Evolutionary conservation across 1,140 invertebrate species (phyloP).

Genomic region (Cephus cinctus): DNA sequence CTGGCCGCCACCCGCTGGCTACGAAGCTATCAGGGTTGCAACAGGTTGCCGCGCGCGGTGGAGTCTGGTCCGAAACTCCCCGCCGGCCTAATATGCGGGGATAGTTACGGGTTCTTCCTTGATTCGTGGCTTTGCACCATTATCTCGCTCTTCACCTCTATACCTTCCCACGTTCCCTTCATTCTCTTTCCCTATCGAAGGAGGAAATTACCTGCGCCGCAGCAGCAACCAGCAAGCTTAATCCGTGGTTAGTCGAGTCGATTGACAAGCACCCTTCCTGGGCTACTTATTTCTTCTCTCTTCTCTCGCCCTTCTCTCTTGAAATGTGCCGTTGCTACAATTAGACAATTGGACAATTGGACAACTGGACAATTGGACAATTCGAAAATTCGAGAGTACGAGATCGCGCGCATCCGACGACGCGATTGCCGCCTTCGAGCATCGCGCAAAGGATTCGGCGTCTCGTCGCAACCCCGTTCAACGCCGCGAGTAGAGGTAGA

Average conservation of each 20-base stretch:
- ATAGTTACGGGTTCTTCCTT: too few relatives aligned
- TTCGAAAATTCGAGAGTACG: background rate
- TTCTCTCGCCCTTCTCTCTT: background rate
- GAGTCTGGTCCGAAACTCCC: constrained; percentile 2
- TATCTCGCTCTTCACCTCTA: background rate
- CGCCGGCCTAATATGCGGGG: constrained; percentile 2
- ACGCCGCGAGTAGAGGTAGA: too few relatives aligned
- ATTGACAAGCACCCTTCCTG: too few relatives aligned
- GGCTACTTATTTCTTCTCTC: too few relatives aligned
- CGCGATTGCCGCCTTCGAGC: constrained; percentile 10
- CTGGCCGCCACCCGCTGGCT: constrained; percentile 26
- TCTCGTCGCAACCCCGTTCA: too few relatives aligned
- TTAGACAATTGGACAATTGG: background rate
- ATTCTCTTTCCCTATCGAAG: constrained; percentile 13
- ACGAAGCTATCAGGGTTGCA: constrained; percentile 34
- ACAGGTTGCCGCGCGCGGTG: constrained; percentile 34
- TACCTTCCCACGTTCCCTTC: constrained; percentile 12
- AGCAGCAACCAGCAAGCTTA: background rate
- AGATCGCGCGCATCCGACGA: constrained; percentile 1
- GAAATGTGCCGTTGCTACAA: background rate
- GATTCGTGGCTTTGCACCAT: too few relatives aligned
- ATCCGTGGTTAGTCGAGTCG: too few relatives aligned
- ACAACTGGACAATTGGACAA: background rate
- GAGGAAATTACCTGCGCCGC: constrained; percentile 5
- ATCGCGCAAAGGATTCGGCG: too few relatives aligned